A percentile compares a stretch with the other conserved stretches of the same genome.
Evolutionary conservation across 2,113 vertebrate species (phyloP).

Genomic region (Alectura lathami): DNA sequence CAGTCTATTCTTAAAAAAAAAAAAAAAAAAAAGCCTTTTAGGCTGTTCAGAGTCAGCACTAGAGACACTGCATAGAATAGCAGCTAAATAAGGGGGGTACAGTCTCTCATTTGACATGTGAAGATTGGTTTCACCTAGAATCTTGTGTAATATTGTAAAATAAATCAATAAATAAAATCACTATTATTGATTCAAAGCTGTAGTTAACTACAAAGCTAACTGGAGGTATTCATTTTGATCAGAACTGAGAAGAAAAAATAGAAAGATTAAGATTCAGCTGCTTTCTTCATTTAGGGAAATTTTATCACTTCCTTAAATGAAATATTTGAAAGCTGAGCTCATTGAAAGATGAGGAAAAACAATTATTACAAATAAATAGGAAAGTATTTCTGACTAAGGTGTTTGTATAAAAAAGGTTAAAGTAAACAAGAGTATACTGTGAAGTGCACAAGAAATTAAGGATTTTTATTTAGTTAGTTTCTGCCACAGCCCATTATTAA

Average conservation of each 20-base stretch:
- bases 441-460: neutral
- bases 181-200: neutral
- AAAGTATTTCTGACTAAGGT: neutral
- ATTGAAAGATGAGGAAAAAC: neutral
- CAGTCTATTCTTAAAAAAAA: neutral
- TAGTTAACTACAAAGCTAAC: neutral
- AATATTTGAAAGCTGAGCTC: neutral
- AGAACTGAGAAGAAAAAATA: neutral
- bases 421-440: neutral
- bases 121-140: neutral
- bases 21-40: neutral
- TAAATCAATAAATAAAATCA: too few relatives aligned
- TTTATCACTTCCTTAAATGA: neutral
- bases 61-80: neutral
- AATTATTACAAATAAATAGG: neutral
- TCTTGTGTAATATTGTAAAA: neutral
- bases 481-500: neutral
- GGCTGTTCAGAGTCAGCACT: neutral
- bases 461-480: neutral
- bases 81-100: neutral
- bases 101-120: neutral
- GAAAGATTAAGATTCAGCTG: neutral
- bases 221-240: neutral
- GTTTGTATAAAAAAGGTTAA: neutral
- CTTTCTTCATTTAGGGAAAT: neutral